Evolutionary conservation across 2,113 vertebrate genomes (phyloP).

Genomic region (Electrona antarctica): DNA sequence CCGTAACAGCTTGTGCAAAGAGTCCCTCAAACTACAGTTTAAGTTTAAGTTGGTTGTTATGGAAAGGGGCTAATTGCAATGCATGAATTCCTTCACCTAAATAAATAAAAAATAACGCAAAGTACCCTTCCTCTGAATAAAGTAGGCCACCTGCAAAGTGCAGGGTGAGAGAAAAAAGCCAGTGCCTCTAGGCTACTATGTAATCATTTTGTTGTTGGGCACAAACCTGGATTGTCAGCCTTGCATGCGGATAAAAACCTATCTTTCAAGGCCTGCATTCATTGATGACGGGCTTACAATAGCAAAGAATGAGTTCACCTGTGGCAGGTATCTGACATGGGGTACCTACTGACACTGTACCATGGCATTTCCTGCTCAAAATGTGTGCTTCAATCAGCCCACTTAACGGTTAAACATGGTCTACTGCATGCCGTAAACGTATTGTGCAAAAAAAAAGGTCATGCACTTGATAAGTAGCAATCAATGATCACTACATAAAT

Average conservation of each 20-base stretch:
- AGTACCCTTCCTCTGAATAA: not conserved
- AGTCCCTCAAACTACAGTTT: not conserved
- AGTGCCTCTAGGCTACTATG: not conserved
- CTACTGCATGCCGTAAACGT: too few species aligned
- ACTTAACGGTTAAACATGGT: too few species aligned
- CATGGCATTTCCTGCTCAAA: not conserved
- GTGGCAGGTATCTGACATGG: too few species aligned
- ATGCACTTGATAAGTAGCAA: too few species aligned
- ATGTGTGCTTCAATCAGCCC: conserved; percentile 4
- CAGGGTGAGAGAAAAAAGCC: not conserved
- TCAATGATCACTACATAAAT: too few species aligned
- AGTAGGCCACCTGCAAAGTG: not conserved
- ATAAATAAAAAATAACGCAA: not conserved
- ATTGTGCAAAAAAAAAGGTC: too few species aligned
- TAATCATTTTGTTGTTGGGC: too few species aligned
- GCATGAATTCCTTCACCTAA: not conserved
- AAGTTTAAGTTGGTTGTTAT: not conserved
- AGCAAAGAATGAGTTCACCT: too few species aligned
- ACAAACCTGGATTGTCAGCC: not conserved
- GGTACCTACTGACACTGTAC: not conserved
- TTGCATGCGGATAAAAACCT: conserved; percentile 7
- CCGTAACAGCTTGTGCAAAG: too few species aligned
- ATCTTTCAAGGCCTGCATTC: conserved; percentile 1
- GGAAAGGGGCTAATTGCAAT: too few species aligned
- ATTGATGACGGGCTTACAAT: too few species aligned